Conservation (phyloP, 2,797 vertebrate species). For the Diplodus puntazzo region DNA sequence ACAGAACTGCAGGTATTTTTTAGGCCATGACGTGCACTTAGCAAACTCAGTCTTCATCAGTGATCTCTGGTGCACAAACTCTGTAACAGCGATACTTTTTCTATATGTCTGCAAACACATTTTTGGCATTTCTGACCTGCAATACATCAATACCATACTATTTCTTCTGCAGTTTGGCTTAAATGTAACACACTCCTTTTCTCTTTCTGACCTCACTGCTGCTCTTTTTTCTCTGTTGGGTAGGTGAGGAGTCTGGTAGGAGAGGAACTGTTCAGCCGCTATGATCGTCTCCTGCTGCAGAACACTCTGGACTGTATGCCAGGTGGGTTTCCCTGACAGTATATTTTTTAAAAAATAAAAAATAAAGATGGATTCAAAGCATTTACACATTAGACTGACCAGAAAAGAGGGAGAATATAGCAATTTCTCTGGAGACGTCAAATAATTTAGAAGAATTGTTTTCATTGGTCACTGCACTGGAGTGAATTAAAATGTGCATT, state of each 20-base stretch:
- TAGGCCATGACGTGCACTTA: too few relatives aligned
- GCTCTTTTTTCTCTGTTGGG: not conserved
- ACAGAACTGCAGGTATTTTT: too few relatives aligned
- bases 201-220: not conserved
- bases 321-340: slow-evolving; percentile 57
- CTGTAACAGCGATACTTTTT: too few relatives aligned
- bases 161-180: not conserved
- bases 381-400: not conserved
- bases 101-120: not conserved
- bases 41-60: too few relatives aligned
- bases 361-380: not conserved
- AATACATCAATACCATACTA: too few relatives aligned
- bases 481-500: not conserved
- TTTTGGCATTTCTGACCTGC: too few relatives aligned
- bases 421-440: not conserved
- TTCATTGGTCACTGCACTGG: not conserved
- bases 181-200: not conserved
- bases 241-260: slow-evolving; percentile 90
- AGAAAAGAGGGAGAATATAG: not conserved
- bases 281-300: slow-evolving; percentile 92
- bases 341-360: not conserved
- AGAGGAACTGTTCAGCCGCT: slow-evolving; percentile 90
- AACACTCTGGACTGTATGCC: slow-evolving; percentile 90
- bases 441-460: not conserved
- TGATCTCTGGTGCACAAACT: too few relatives aligned